Percentiles rank a stretch among this genome's conserved stretches.
These are phyloP conservation scores for Crotophaga sulcirostris DNA, from an alignment of 2,113 vertebrate genomes.

Conservation along the genomic window DNA sequence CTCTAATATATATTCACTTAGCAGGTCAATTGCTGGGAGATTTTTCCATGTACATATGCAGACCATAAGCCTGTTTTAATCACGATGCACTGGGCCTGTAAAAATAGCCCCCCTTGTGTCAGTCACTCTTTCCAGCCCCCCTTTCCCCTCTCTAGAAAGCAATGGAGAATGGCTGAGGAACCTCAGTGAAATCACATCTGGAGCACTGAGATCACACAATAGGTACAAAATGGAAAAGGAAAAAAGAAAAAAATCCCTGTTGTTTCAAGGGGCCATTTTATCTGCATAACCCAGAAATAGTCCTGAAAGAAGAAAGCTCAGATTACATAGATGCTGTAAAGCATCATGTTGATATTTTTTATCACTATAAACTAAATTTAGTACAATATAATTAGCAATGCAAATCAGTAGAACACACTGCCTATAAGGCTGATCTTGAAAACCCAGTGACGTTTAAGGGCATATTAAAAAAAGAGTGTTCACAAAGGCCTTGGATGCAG, in stretches of 20 bases:
- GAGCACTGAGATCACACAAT: conserved; percentile 40
- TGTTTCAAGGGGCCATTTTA: conserved; percentile 56
- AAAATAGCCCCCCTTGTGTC: not conserved
- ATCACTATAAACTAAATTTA: conserved; percentile 42
- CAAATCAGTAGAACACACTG: not conserved
- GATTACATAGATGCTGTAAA: conserved; percentile 16
- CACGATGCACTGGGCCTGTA: conserved; percentile 7
- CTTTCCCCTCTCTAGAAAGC: conserved; percentile 46
- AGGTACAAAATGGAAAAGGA: not conserved
- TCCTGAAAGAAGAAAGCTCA: conserved; percentile 25
- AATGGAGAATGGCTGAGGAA: conserved; percentile 48
- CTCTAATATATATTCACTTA: conserved; percentile 63
- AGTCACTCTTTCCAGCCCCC: conserved; percentile 42
- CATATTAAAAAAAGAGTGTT: conserved; percentile 33
- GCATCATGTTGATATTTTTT: conserved; percentile 36
- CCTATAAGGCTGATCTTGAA: conserved; percentile 5
- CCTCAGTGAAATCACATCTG: conserved; percentile 44
- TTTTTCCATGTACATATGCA: conserved; percentile 48
- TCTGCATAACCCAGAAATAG: conserved; percentile 45
- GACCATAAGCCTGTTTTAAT: conserved; percentile 36
- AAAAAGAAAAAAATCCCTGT: not conserved
- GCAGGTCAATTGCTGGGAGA: conserved; percentile 66
- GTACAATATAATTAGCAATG: conserved; percentile 59
- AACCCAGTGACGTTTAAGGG: conserved; percentile 49
- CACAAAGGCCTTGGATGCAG: not conserved